Base-by-base conservation (phyloP, 2,888 invertebrate genomes). In the Eilema griseolum region DNA sequence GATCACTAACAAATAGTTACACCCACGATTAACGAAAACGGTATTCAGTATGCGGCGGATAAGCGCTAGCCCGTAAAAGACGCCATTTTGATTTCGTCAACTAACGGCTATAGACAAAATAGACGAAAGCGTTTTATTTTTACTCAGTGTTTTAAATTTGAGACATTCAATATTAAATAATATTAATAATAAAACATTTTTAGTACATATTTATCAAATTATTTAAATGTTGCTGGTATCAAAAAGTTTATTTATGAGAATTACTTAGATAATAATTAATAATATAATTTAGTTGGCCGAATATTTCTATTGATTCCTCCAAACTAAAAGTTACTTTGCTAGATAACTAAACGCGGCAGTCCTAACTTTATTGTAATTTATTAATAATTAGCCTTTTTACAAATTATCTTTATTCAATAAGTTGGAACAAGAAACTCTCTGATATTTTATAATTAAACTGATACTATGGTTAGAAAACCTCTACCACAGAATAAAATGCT, bases 41-140 rank as follows among this genome's bases (percentile, higher is more conserved):
- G 85, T 85, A 84, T 84, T 83, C 86, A 88, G 88, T 90, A 89
- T 91, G 90, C 93, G 93, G 93, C 92, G 88, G 91, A 93, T 92
- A 91, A 88, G 91, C 90, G 90, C 92, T 93, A 94, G 88, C 88
- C 90, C 89, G 90, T 91, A 91, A 92, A 92, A 91, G 92, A 93
- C 94, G 95, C 95, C 95, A 95, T 95, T 95, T 95, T 95, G 95
- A 95, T 95, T 94, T 95, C 95, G 94, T 95, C 95, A 93, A 95
- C 94, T 94, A 92, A 88, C 84, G 83, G 76, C 87, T 84, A 92
- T 83, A 92, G 92, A 93, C 90, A 92, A 91, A 71, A 85, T 82
- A 89, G 84, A 88, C 0, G 2, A 46, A 0, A 66, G 65, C 87
- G 86, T 88, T 86, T 82, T 66, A 75, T 83, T 83, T 65, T 66